These are phyloP conservation scores for Mnemiopsis leidyi DNA, from an alignment of 37 sponge, comb jelly and placozoan species.

Conservation along the genomic window DNA sequence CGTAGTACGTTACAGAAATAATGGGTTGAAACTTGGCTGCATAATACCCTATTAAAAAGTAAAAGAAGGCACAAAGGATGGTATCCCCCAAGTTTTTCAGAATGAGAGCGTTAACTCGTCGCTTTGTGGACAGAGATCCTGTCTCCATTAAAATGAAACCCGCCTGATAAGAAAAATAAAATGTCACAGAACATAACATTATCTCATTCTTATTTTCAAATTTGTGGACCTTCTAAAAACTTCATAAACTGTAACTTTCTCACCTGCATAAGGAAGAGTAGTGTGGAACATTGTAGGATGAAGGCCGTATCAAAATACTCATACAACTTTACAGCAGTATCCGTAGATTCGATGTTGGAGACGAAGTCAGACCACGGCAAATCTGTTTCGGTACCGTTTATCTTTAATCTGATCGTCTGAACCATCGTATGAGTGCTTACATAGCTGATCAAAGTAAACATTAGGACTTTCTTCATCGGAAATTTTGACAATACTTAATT, in stretches of 20 bases:
- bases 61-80: neutral
- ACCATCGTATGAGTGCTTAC: neutral
- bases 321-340: neutral
- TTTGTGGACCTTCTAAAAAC: too few relatives aligned
- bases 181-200: too few relatives aligned
- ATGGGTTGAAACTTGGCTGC: too few relatives aligned
- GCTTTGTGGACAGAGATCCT: slow-evolving; percentile 1
- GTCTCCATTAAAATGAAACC: slow-evolving; percentile 14
- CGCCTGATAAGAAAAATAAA: too few relatives aligned
- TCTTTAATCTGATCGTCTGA: neutral
- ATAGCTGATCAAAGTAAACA: neutral
- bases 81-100: neutral
- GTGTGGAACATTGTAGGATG: neutral
- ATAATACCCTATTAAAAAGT: neutral
- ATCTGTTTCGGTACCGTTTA: neutral
- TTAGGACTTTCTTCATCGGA: too few relatives aligned
- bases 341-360: neutral
- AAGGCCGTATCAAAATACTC: neutral
- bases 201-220: too few relatives aligned
- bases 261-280: slow-evolving; percentile 18
- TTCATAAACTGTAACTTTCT: too few relatives aligned
- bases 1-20: too few relatives aligned
- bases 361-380: neutral
- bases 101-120: neutral
- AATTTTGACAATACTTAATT: too few relatives aligned